Evolutionary conservation across 2,888 invertebrate species (phyloP), one percentile per base, ranked within the genome.

Genomic region (Troilus luridus): DNA sequence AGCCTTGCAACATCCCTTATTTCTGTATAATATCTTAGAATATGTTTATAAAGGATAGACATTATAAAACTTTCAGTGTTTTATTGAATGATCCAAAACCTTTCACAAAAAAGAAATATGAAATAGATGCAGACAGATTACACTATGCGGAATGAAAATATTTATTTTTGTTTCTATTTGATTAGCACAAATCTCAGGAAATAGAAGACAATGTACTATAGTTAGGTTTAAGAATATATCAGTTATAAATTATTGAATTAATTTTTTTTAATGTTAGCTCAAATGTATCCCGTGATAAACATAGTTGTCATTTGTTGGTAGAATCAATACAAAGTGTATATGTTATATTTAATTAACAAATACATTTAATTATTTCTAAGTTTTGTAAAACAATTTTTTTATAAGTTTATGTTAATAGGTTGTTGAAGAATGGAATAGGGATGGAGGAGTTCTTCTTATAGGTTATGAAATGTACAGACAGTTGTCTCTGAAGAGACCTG

Each of bases 391-490:
- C 19, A 81, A 41, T 81, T 5, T 81, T 81, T 41, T 81, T 81
- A 41, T 41, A 17, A 41, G 41, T 56, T 21, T 21, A 0, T 56
- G 21, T 81, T 54, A 92, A 27, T 92, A 94, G 94, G 93, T 94
- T 93, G 93, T 94, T 93, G 94, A 96, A 93, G 97, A 97, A 91
- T 99, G 99, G 99, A 95, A 96, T 72, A 95, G 96, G 67, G 95
- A 96, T 14, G 99, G 99, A 10, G 99, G 99, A 2, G 99, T 99
- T 1, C 95, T 99, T 67, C 95, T 99, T 93, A 98, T 99, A 94
- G 99, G 99, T 1, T 99, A 99, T 94, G 99, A 99, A 95, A 95
- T 99, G 94, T 99, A 98, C 94, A 96, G 99, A 27, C 96, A 99
- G 92, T 95, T 99, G 90, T 98, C 98, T 93, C 95, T 98, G 94